phyloP scores from a whole-genome alignment of 2,888 invertebrate species.

The Nudaria mundana region DNA sequence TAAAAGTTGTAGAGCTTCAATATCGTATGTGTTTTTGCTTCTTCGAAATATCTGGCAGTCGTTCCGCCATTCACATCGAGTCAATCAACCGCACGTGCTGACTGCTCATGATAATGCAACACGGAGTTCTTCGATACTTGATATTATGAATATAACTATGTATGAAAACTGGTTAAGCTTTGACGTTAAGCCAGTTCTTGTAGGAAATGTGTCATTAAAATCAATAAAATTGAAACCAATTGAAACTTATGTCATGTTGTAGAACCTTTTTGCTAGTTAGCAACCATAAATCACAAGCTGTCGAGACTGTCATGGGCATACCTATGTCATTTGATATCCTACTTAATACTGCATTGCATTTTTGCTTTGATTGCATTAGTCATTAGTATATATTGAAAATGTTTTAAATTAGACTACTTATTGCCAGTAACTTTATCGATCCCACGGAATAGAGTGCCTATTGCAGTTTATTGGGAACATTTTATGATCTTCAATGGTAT shows the following conservation, averaged over 20 bases:
- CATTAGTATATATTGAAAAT: too few species aligned
- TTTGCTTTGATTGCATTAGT: too few species aligned
- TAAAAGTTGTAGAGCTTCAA: conserved; percentile 69
- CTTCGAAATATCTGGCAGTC: conserved; percentile 70
- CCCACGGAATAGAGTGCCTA: too few species aligned
- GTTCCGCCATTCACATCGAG: conserved; percentile 64
- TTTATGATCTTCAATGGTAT: too few species aligned
- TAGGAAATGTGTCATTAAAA: conserved; percentile 49
- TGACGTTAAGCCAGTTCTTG: conserved; percentile 50
- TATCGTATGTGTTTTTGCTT: conserved; percentile 66
- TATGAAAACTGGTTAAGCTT: conserved; percentile 31
- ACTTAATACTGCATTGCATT: too few species aligned
- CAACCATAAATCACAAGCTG: conserved; percentile 42
- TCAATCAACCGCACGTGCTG: conserved; percentile 69
- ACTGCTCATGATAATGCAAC: conserved; percentile 55
- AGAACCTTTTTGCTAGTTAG: conserved; percentile 39
- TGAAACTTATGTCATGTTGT: conserved; percentile 36
- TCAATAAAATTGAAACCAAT: conserved; percentile 8
- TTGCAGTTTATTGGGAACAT: too few species aligned
- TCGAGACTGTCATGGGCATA: conserved; percentile 38
- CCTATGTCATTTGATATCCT: conserved; percentile 25
- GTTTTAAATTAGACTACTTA: too few species aligned
- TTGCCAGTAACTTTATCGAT: too few species aligned
- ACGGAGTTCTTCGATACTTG: conserved; percentile 49
- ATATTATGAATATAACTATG: conserved; percentile 53